Conservation (phyloP, 2,113 vertebrate genomes). For the Saccopteryx leptura region DNA sequence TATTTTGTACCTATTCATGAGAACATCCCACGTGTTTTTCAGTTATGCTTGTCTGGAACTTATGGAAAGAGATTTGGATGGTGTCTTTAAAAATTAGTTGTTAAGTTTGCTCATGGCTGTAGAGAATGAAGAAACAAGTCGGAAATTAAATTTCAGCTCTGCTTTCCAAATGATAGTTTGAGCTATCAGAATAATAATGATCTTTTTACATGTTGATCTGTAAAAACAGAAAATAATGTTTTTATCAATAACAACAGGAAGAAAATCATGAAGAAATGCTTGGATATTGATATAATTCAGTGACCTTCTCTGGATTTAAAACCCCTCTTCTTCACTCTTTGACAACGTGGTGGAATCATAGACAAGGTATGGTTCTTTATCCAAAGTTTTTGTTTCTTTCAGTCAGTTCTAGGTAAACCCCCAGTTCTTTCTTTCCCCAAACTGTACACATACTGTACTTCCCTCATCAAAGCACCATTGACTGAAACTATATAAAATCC, state of each 20-base stretch:
- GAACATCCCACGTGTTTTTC: slow-evolving; percentile 22
- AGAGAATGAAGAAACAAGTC: neutral
- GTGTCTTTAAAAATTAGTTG: slow-evolving; percentile 49
- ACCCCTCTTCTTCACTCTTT: slow-evolving; percentile 2
- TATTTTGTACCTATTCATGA: neutral
- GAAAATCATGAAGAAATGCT: neutral
- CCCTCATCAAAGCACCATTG: slow-evolving; percentile 85
- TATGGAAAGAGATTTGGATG: slow-evolving; percentile 26
- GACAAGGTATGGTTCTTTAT: slow-evolving; percentile 39
- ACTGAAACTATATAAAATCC: slow-evolving; percentile 88
- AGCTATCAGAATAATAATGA: neutral
- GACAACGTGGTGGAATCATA: slow-evolving; percentile 55
- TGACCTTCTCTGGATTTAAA: slow-evolving; percentile 67
- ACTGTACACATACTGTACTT: slow-evolving; percentile 63
- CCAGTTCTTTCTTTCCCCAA: slow-evolving; percentile 20
- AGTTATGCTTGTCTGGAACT: slow-evolving; percentile 59
- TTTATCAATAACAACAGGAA: slow-evolving; percentile 41
- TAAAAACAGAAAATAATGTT: slow-evolving; percentile 21
- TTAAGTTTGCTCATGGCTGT: neutral
- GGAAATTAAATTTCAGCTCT: neutral
- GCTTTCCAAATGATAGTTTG: slow-evolving; percentile 47
- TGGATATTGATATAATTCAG: slow-evolving; percentile 58
- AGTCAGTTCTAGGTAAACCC: slow-evolving; percentile 70
- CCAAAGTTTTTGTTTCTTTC: slow-evolving; percentile 75
- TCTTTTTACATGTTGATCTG: neutral